Evolutionary conservation across 2,797 vertebrate species (phyloP).

Genomic region (Ceryle rudis): DNA sequence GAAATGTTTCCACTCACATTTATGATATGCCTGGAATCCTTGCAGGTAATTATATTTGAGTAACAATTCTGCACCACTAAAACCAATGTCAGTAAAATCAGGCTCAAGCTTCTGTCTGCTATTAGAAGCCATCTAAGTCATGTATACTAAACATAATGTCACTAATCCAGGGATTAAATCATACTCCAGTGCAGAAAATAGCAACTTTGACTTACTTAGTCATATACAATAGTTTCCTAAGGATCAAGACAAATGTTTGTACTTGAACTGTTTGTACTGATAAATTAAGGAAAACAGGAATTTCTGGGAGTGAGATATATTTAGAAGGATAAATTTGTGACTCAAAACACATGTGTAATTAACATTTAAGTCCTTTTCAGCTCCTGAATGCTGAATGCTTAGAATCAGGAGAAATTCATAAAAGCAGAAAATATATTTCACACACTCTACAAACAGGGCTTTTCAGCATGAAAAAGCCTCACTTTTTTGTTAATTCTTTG

Average conservation of each 20-base stretch:
- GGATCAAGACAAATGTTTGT: background rate
- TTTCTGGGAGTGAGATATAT: background rate
- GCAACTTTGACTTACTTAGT: background rate
- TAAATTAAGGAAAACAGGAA: background rate
- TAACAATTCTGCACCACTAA: background rate
- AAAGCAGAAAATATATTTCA: background rate
- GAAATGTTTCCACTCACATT: background rate
- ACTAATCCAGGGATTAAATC: background rate
- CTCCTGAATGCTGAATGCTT: constrained; percentile 44
- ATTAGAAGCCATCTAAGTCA: background rate
- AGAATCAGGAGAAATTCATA: constrained; percentile 24
- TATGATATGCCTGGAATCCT: background rate
- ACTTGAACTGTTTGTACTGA: background rate
- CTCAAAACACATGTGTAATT: constrained; percentile 5
- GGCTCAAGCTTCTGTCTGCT: background rate
- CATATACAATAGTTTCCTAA: background rate
- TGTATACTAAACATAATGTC: background rate
- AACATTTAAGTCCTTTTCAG: constrained; percentile 19
- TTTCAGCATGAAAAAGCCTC: background rate
- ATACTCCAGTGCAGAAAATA: background rate
- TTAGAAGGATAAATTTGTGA: constrained; percentile 16
- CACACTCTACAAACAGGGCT: background rate
- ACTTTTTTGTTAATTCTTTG: constrained; percentile 47
- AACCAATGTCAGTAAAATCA: background rate
- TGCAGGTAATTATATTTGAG: background rate